Evolutionary conservation across 1,140 invertebrate species (phyloP), one percentile per base, ranked within the genome.

Genomic region (Halesus radiatus): DNA sequence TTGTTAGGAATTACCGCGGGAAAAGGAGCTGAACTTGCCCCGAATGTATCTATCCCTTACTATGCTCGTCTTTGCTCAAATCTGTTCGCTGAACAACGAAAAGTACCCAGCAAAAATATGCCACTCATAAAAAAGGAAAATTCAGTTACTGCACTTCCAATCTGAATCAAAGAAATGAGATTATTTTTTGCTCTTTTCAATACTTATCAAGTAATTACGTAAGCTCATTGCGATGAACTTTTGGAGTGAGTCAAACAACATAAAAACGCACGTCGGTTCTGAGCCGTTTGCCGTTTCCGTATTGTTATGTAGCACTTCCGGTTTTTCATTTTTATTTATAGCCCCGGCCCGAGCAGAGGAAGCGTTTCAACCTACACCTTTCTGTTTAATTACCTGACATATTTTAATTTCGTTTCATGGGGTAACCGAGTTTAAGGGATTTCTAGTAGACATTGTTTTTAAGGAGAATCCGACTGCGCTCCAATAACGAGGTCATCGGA

Each of bases 311-410:
- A 77, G 74, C 50, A 78, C 79, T 80, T 83, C 81, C 81, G 81
- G 78, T 80, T 83, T 83, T 83, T 80, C 81, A 77, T 83, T 83
- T 82, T 83, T 83, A 83, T 83, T 83, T 83, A 83, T 78, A 79
- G 64, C 79, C 75, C 22, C 74, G 52, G 64, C 76, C 78, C 72
- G 54, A 76, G 60, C 22, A 58, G 81, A 6, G 18, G 72, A 23
- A 70, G 75, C 73, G 45, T 32, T 60, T 66, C n/a, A 66, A 18
- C 26, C 26, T 66, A 66, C 62, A 66, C 62, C 62, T 72, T 81
- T 75, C 76, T 79, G 68, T 79, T 81, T 78, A 81, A 81, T 78
- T 78, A 81, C 76, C 62, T 54, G 32, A 45, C 45, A 29, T 75
- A 32, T 75, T 73, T 58, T 58, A 58, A 75, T 45, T 58, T 37